Conservation (phyloP, 1,140 invertebrate species). For the Carcinoscorpius rotundicauda region DNA sequence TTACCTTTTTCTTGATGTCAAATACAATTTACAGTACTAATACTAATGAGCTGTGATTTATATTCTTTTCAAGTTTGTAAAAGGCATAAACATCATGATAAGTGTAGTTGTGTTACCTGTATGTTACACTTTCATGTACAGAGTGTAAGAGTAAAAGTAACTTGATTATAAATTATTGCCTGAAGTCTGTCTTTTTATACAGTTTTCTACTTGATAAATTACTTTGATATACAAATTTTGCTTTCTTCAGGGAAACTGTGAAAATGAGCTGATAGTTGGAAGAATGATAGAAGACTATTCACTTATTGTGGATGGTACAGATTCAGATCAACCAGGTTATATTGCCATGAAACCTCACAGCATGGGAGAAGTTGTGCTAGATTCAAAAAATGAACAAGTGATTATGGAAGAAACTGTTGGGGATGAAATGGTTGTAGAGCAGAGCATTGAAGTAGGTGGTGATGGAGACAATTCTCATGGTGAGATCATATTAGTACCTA, state of each 20-base stretch:
- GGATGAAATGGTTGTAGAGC: constrained; percentile 19
- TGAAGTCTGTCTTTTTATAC: no score
- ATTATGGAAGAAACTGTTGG: constrained; percentile 18
- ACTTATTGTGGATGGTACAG: constrained; percentile 10
- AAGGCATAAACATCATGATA: no score
- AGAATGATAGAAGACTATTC: constrained; percentile 17
- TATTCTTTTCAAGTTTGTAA: no score
- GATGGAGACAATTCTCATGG: constrained; percentile 15
- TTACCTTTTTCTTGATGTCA: no score
- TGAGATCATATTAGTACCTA: constrained; percentile 21
- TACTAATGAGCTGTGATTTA: no score
- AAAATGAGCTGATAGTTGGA: not conserved
- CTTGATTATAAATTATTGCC: no score
- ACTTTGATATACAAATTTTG: not conserved
- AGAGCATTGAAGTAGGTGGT: constrained; percentile 19
- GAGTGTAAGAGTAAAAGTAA: no score
- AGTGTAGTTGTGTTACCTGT: no score
- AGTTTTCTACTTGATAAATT: not conserved
- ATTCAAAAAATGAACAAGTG: constrained; percentile 5
- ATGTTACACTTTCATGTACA: no score
- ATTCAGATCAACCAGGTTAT: constrained; percentile 15
- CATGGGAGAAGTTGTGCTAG: constrained; percentile 19
- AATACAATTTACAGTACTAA: no score
- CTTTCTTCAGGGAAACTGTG: not conserved
- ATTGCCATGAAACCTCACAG: constrained; percentile 20